phyloP scores from a whole-genome alignment of 2,113 vertebrate genomes.

The Brienomyrus brachyistius region DNA sequence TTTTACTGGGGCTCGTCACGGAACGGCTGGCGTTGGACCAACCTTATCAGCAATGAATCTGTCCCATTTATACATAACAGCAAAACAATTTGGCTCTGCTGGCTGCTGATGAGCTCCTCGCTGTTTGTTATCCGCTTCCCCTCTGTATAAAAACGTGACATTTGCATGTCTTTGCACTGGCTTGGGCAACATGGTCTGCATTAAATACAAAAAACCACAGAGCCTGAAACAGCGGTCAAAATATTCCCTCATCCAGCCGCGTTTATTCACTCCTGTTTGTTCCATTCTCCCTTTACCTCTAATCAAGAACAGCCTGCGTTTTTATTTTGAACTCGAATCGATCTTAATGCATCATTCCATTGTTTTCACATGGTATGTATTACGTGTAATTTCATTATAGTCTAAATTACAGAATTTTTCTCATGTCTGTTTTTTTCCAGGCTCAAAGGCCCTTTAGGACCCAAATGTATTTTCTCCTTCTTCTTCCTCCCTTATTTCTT shows the following conservation, averaged over 20 bases:
- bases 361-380: not conserved
- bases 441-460: not conserved
- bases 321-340: not conserved
- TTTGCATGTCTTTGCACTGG: not conserved
- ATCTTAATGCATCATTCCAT: not conserved
- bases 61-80: not conserved
- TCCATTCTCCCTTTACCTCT: not conserved
- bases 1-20: not conserved
- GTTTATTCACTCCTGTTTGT: not conserved
- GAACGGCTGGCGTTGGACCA: not conserved
- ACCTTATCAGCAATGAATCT: not conserved
- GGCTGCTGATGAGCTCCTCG: not conserved
- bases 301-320: not conserved
- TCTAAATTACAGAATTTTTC: not conserved
- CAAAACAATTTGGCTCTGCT: not conserved
- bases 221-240: not conserved
- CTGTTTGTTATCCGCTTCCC: not conserved
- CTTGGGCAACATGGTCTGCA: not conserved
- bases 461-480: not conserved
- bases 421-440: not conserved
- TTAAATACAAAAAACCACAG: not conserved
- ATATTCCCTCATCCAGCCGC: not conserved
- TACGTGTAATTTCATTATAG: not conserved
- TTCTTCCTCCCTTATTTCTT: not conserved
- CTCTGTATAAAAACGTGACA: not conserved